A percentile compares a stretch with the other conserved stretches of the same genome.
Evolutionary conservation across 1,140 invertebrate species (phyloP).

Genomic region (Rhopalosiphum maidis): DNA sequence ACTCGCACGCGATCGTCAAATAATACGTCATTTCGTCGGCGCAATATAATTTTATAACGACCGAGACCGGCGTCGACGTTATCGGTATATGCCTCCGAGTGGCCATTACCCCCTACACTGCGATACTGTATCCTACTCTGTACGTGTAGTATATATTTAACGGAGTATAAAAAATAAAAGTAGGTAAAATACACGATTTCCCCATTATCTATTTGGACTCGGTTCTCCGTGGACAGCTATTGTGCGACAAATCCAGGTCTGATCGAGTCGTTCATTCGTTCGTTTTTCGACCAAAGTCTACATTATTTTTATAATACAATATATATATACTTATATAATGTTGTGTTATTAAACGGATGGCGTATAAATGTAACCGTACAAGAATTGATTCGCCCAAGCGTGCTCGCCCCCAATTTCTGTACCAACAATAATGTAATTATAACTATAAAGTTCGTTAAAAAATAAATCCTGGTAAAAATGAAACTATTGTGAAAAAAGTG

Average conservation of each 20-base stretch:
- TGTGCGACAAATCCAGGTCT: neutral
- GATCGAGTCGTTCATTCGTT: neutral
- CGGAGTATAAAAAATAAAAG: neutral
- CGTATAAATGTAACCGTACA: neutral
- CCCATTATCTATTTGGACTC: constrained; percentile 6
- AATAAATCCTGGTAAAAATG: neutral
- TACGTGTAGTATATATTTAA: neutral
- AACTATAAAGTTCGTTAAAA: neutral
- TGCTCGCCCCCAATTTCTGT: neutral
- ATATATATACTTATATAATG: neutral
- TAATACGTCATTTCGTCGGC: neutral
- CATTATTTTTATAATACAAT: neutral
- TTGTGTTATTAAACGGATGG: neutral
- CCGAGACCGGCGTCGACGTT: neutral
- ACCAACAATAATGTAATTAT: neutral
- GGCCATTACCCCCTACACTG: neutral
- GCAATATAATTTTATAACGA: constrained; percentile 16
- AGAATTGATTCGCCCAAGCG: neutral
- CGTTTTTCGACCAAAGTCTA: neutral
- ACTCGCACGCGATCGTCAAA: neutral
- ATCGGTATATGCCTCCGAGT: neutral
- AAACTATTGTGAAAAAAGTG: neutral
- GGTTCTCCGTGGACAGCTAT: neutral
- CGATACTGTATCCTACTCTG: neutral
- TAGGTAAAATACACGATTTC: neutral